Evolutionary conservation across 1,140 invertebrate species (phyloP), one percentile per base, ranked within the genome.

Genomic region (Hirudo medicinalis): DNA sequence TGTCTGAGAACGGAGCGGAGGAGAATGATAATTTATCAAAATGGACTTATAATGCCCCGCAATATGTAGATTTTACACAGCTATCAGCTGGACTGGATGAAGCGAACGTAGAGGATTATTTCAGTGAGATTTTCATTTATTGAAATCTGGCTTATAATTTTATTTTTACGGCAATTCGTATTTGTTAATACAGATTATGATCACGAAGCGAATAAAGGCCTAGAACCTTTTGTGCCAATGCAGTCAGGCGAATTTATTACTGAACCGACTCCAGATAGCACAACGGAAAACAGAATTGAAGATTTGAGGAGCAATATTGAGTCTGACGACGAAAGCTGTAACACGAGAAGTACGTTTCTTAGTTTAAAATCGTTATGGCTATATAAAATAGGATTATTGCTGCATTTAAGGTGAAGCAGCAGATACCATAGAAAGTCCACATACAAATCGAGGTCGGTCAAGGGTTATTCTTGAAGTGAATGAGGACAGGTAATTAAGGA

Each of bases 41-140:
- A 13, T 63, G 57, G 57, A 32, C 9, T 5, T 63, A 25, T 20
- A 63, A 63, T 63, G 57, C 57, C 17, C 57, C 57, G 22, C 57
- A 63, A 32, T 63, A 63, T 63, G 57, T 63, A 25, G 57, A 63
- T 32, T 63, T 63, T 63, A 32, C 4, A n/a, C 22, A 63, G 29
- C 0, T 63, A 25, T 63, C 57, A 11, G 57, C 57, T 32, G 57
- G 57, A 19, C 57, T 63, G 0, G 57, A 63, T 22, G 57, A 25
- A 63, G 57, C 22, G 22, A 63, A 32, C 29, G 22, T 63, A 32
- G 57, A 63, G 29, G 57, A 63, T 63, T 63, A 63, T 63, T 63
- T 63, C 57, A 63, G 57, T 63, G 15, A 63, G 57, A 4, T 63
- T 32, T 49, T 8, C 9, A 13, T 49, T 49, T 49, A 49, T 1